Percentiles rank a stretch among this genome's conserved stretches.
phyloP scores from a whole-genome alignment of 2,888 invertebrate species.

The Luffia ferchaultella region DNA sequence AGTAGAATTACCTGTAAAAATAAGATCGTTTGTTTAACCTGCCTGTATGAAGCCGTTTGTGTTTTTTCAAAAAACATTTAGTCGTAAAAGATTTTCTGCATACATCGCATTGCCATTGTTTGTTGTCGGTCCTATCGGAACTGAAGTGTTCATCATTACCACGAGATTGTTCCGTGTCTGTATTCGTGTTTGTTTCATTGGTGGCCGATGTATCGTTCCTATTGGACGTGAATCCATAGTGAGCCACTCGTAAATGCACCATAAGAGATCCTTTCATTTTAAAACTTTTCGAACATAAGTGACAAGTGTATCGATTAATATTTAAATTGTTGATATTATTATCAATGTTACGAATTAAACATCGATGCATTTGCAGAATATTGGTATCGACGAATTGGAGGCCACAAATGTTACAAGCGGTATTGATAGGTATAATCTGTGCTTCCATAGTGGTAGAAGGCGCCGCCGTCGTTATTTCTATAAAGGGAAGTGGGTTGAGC shows the following conservation, averaged over 20 bases:
- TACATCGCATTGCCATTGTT: slow-evolving; percentile 87
- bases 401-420: slow-evolving; percentile 73
- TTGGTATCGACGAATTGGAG: slow-evolving; percentile 74
- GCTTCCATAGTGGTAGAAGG: slow-evolving; percentile 24
- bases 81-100: slow-evolving; percentile 87
- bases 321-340: slow-evolving; percentile 34
- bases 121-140: slow-evolving; percentile 63
- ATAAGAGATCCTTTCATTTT: slow-evolving; percentile 84
- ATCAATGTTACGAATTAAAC: slow-evolving; percentile 70
- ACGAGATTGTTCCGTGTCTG: slow-evolving; percentile 18
- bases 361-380: slow-evolving; percentile 77
- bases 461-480: slow-evolving; percentile 31
- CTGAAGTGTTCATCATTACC: slow-evolving; percentile 13
- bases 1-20: slow-evolving; percentile 56
- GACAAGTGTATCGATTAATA: slow-evolving; percentile 70
- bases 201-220: slow-evolving; percentile 15
- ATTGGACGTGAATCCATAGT: slow-evolving; percentile 62
- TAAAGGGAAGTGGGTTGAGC: slow-evolving; percentile 37
- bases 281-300: slow-evolving; percentile 80
- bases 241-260: slow-evolving; percentile 83
- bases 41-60: slow-evolving; percentile 87
- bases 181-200: slow-evolving; percentile 14
- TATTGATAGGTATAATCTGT: slow-evolving; percentile 19
- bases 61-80: slow-evolving; percentile 89
- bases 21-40: slow-evolving; percentile 64